A percentile compares a stretch with the other conserved stretches of the same genome.
phyloP scores from a whole-genome alignment of 2,113 vertebrate species.

The Pollachius pollachius region DNA sequence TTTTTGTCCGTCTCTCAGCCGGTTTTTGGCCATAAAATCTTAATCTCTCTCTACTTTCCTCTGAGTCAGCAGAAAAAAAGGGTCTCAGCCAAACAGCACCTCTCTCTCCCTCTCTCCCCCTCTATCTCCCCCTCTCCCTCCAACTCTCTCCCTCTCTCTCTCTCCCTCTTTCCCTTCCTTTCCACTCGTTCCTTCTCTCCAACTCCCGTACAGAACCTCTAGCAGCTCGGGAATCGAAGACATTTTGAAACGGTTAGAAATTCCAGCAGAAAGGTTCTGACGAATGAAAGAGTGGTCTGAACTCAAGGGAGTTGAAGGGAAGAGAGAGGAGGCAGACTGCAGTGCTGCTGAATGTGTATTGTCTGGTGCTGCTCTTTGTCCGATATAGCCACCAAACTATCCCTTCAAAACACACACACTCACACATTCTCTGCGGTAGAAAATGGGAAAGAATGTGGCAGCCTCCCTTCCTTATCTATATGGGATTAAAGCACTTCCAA shows the following conservation, averaged over 20 bases:
- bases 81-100: slow-evolving; percentile 4
- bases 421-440: slow-evolving; percentile 1
- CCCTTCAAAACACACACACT: background rate
- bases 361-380: too few relatives aligned
- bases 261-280: too few relatives aligned
- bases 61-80: slow-evolving; percentile 66
- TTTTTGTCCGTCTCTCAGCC: slow-evolving; percentile 7
- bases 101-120: slow-evolving; percentile 17
- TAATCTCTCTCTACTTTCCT: slow-evolving; percentile 64
- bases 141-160: slow-evolving; percentile 1
- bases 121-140: slow-evolving; percentile 7
- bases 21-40: slow-evolving; percentile 51
- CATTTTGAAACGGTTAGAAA: too few relatives aligned
- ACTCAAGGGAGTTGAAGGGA: too few relatives aligned
- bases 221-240: background rate
- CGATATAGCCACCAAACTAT: too few relatives aligned
- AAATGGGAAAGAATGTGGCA: too few relatives aligned
- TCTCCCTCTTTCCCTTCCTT: background rate
- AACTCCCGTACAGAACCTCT: background rate
- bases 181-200: slow-evolving; percentile 14
- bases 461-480: too few relatives aligned
- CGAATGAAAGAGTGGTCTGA: too few relatives aligned
- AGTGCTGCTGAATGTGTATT: too few relatives aligned
- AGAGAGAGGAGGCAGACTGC: too few relatives aligned
- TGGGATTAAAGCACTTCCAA: too few relatives aligned